phyloP scores from a whole-genome alignment of 2,797 vertebrate species.

The Oryzias dopingdopingensis region DNA sequence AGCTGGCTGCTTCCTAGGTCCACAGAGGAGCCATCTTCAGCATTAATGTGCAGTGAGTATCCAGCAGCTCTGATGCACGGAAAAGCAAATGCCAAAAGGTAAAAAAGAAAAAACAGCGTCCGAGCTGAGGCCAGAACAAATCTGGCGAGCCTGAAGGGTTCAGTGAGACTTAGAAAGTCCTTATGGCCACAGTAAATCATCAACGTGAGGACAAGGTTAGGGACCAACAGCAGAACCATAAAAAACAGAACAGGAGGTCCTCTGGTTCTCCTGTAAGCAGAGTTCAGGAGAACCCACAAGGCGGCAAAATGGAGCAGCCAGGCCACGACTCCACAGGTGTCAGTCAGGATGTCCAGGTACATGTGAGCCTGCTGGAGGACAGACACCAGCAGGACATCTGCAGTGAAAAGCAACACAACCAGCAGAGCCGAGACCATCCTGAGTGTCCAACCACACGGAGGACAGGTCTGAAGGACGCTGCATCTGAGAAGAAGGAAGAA shows the following conservation, averaged over 20 bases:
- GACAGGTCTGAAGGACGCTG: constrained; percentile 24
- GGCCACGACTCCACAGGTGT: constrained; percentile 76
- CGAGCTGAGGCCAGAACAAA: constrained; percentile 77
- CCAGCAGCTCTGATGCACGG: constrained; percentile 64
- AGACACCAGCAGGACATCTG: constrained; percentile 75
- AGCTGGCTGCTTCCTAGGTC: constrained; percentile 49
- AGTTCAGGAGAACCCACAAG: constrained; percentile 73
- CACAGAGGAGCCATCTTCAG: constrained; percentile 69
- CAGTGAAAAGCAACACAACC: constrained; percentile 70
- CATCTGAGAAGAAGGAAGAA: constrained; percentile 46
- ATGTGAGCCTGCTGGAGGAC: constrained; percentile 71
- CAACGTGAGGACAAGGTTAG: constrained; percentile 81
- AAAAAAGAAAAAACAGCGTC: constrained; percentile 75
- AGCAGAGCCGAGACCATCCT: constrained; percentile 76
- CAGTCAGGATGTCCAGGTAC: constrained; percentile 82
- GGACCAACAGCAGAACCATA: constrained; percentile 75
- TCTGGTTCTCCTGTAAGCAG: constrained; percentile 63
- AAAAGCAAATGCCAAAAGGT: constrained; percentile 76
- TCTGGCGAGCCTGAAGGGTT: constrained; percentile 71
- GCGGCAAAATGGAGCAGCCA: constrained; percentile 85
- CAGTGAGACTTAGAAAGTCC: constrained; percentile 54
- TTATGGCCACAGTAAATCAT: constrained; percentile 68
- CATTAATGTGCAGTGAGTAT: constrained; percentile 68
- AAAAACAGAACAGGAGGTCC: constrained; percentile 80
- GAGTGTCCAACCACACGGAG: constrained; percentile 81